These are phyloP conservation scores for Yponomeuta cagnagella DNA, from an alignment of 2,888 invertebrate genomes.

Conservation along the genomic window DNA sequence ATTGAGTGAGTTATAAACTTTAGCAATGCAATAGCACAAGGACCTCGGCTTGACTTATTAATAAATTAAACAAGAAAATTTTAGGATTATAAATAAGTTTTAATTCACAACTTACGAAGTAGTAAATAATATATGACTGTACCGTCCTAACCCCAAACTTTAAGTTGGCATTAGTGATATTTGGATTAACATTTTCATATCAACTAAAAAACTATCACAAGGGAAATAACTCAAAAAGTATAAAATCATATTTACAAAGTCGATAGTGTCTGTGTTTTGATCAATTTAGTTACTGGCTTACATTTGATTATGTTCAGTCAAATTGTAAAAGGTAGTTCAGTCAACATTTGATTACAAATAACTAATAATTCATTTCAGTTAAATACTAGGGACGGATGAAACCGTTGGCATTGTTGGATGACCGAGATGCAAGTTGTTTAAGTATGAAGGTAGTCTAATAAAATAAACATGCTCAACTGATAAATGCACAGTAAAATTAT, in stretches of 20 bases:
- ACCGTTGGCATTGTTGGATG: slow-evolving; percentile 25
- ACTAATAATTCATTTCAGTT: slow-evolving; percentile 22
- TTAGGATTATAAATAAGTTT: slow-evolving; percentile 65
- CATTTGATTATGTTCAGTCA: slow-evolving; percentile 10
- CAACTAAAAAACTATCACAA: slow-evolving; percentile 63
- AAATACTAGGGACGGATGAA: slow-evolving; percentile 62
- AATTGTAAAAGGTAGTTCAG: neutral
- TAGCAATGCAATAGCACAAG: neutral
- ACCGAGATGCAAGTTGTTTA: neutral
- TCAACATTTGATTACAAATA: neutral
- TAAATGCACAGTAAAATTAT: slow-evolving; percentile 43
- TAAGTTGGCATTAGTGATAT: slow-evolving; percentile 70
- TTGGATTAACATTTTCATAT: slow-evolving; percentile 60
- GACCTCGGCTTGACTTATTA: neutral
- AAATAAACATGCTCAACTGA: slow-evolving; percentile 23
- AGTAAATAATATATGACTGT: slow-evolving; percentile 71
- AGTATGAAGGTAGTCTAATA: neutral
- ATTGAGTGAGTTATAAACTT: neutral
- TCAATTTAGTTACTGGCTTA: neutral
- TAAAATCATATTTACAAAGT: slow-evolving; percentile 49
- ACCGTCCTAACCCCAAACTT: slow-evolving; percentile 68
- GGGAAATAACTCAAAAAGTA: slow-evolving; percentile 36
- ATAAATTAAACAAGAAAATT: slow-evolving; percentile 21
- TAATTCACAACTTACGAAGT: slow-evolving; percentile 70
- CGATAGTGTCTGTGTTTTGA: slow-evolving; percentile 18